A percentile compares a stretch with the other conserved stretches of the same genome.
phyloP scores from a whole-genome alignment of 1,140 invertebrate species.

The Trissolcus basalis region DNA sequence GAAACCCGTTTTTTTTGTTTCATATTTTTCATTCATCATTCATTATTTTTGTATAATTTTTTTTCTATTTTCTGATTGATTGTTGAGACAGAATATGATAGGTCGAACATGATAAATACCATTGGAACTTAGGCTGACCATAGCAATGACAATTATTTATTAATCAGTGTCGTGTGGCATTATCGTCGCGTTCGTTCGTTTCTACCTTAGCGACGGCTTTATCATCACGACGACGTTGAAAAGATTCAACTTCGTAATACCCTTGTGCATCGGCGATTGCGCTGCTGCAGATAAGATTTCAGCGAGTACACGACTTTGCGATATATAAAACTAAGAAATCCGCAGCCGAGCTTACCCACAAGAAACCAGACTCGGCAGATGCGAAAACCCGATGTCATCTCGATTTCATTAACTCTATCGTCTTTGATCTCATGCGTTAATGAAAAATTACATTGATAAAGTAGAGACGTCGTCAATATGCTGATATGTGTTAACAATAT shows the following conservation, averaged over 20 bases:
- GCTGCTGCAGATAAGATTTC: slow-evolving; percentile 61
- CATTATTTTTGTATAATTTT: too few species aligned
- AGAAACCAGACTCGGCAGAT: slow-evolving; percentile 62
- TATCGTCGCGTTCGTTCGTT: slow-evolving; percentile 22
- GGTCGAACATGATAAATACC: too few species aligned
- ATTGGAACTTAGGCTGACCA: too few species aligned
- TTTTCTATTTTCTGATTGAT: too few species aligned
- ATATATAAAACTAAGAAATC: slow-evolving; percentile 53
- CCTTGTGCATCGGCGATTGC: slow-evolving; percentile 47
- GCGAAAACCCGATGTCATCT: slow-evolving; percentile 56
- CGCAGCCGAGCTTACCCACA: slow-evolving; percentile 22
- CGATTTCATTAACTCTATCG: slow-evolving; percentile 50
- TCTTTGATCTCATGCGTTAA: slow-evolving; percentile 18
- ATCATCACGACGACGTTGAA: slow-evolving; percentile 19
- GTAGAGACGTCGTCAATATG: background rate
- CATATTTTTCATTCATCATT: too few species aligned
- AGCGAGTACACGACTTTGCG: slow-evolving; percentile 26
- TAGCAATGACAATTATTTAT: too few species aligned
- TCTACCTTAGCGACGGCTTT: slow-evolving; percentile 26
- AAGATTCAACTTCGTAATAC: slow-evolving; percentile 47
- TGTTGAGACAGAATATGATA: too few species aligned
- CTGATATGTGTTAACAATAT: too few species aligned
- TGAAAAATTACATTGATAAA: slow-evolving; percentile 9
- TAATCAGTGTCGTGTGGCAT: background rate
- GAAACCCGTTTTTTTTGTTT: too few species aligned